phyloP scores from a whole-genome alignment of 1,140 invertebrate genomes.

The Listronotus oregonensis region DNA sequence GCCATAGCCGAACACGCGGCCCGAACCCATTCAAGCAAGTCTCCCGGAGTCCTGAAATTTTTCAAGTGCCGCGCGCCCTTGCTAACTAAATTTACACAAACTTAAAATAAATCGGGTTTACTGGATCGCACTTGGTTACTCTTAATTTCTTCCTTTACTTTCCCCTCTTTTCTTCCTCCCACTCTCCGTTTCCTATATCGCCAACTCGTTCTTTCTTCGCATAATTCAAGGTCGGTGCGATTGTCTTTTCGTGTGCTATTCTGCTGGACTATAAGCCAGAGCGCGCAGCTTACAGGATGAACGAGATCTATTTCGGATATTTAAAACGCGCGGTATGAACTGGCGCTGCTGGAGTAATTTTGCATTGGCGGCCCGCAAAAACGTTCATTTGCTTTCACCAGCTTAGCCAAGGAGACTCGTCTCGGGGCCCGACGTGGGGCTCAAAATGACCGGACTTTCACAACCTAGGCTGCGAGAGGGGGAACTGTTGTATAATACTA shows the following conservation, averaged over 20 bases:
- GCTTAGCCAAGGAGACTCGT: slow-evolving; percentile 52
- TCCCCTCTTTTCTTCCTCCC: slow-evolving; percentile 55
- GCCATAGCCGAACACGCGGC: slow-evolving; percentile 27
- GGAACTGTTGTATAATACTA: slow-evolving; percentile 53
- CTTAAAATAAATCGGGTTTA: slow-evolving; percentile 34
- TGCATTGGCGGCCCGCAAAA: slow-evolving; percentile 22
- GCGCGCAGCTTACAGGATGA: slow-evolving; percentile 16
- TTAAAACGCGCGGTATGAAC: slow-evolving; percentile 17
- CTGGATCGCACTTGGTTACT: slow-evolving; percentile 37
- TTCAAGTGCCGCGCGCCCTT: slow-evolving; percentile 24
- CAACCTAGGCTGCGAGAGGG: slow-evolving; percentile 43
- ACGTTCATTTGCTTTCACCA: slow-evolving; percentile 51
- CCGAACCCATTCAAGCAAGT: slow-evolving; percentile 40
- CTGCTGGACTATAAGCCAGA: slow-evolving; percentile 33
- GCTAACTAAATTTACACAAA: slow-evolving; percentile 31
- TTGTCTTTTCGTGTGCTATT: slow-evolving; percentile 35
- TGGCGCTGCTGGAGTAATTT: slow-evolving; percentile 35
- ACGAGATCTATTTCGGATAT: slow-evolving; percentile 42
- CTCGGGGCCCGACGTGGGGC: slow-evolving; percentile 51
- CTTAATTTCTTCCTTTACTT: slow-evolving; percentile 58
- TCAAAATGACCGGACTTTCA: slow-evolving; percentile 50
- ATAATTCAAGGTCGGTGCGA: slow-evolving; percentile 51
- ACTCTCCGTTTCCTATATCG: slow-evolving; percentile 52
- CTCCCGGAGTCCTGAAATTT: slow-evolving; percentile 39
- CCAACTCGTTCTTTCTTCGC: slow-evolving; percentile 55